Conservation (phyloP, 2,797 vertebrate genomes). For the Ptychadena robeensis region DNA sequence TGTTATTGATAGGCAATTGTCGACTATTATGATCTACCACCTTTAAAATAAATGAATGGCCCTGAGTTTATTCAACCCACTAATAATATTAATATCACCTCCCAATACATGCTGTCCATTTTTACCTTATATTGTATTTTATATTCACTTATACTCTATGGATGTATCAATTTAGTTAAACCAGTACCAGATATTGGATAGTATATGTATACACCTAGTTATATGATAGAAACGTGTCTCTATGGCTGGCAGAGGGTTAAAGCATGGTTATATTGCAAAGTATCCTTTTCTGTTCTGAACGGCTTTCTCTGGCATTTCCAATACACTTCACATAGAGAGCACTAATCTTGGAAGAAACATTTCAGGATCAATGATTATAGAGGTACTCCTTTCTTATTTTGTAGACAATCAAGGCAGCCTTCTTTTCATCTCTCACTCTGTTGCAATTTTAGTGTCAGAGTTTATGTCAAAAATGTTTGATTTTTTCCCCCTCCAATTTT, state of each 20-base stretch:
- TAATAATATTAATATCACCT: too few species aligned
- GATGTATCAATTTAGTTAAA: neutral
- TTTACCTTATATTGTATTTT: too few species aligned
- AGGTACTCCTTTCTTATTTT: conserved; percentile 79
- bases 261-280: conserved; percentile 65
- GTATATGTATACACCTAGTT: neutral
- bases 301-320: conserved; percentile 73
- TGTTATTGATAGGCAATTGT: too few species aligned
- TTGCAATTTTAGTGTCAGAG: conserved; percentile 83
- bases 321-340: conserved; percentile 77
- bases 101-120: too few species aligned
- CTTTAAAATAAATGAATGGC: neutral
- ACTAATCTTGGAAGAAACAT: conserved; percentile 77
- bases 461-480: conserved; percentile 79
- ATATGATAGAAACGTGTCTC: too few species aligned
- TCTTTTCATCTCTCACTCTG: conserved; percentile 94
- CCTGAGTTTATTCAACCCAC: neutral
- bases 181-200: neutral
- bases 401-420: conserved; percentile 81
- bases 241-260: conserved; percentile 31
- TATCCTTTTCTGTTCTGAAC: conserved; percentile 61
- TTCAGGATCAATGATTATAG: conserved; percentile 85
- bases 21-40: neutral
- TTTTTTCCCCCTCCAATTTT: conserved; percentile 89
- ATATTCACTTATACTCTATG: neutral